Evolutionary conservation across 2,797 vertebrate species (phyloP).

Genomic region (Tolypeutes matacus): DNA sequence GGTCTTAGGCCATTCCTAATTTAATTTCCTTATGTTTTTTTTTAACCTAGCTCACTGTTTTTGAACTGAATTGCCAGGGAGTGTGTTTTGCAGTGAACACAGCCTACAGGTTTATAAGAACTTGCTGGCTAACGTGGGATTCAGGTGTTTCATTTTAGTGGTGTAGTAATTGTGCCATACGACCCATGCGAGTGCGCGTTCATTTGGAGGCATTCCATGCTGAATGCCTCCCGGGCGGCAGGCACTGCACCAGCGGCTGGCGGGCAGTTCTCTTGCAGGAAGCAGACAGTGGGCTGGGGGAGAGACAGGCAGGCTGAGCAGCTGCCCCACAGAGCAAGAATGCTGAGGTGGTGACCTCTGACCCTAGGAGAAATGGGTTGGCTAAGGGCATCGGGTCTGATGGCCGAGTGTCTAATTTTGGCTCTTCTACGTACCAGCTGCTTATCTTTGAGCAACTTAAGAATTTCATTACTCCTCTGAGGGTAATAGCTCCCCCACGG

Average conservation of each 20-base stretch:
- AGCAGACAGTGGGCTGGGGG: no score
- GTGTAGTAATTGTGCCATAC: accelerated
- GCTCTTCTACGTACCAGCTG: no score
- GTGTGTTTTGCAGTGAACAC: no score
- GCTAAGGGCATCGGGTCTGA: background rate
- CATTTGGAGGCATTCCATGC: accelerated
- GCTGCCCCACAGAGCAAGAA: no score
- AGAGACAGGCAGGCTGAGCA: background rate
- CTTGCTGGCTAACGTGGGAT: background rate
- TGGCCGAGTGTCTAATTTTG: no score
- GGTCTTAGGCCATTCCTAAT: background rate
- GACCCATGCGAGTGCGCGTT: background rate
- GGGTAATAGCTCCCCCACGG: no score
- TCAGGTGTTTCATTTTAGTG: background rate
- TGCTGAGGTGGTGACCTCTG: no score
- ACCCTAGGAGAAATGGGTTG: background rate
- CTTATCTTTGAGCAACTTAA: background rate
- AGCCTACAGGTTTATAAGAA: background rate
- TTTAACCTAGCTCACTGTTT: background rate
- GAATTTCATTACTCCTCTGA: no score
- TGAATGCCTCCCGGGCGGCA: background rate
- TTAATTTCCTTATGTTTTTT: background rate
- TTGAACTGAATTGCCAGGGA: no score
- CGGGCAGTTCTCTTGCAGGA: no score
- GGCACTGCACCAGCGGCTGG: no score